Evolutionary conservation across 2,888 invertebrate species (phyloP).

Genomic region (Scaptomyza tumidula): DNA sequence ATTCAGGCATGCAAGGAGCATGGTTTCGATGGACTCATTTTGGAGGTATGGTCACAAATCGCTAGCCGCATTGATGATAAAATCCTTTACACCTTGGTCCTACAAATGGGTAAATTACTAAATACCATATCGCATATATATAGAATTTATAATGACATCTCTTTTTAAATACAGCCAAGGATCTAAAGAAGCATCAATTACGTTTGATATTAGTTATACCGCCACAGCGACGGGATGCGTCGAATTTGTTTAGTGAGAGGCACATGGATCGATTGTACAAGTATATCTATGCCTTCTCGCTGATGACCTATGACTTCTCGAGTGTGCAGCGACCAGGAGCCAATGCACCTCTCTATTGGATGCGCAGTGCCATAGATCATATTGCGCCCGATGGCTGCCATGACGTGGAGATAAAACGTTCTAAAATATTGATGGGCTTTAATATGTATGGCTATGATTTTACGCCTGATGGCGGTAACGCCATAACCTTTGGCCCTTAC

Average conservation of each 20-base stretch:
- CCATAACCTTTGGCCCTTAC: slow-evolving; percentile 92
- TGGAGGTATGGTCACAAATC: slow-evolving; percentile 96
- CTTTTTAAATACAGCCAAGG: slow-evolving; percentile 84
- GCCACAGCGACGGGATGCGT: slow-evolving; percentile 86
- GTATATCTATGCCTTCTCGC: slow-evolving; percentile 92
- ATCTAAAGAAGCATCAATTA: slow-evolving; percentile 86
- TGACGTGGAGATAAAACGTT: slow-evolving; percentile 86
- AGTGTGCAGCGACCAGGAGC: slow-evolving; percentile 92
- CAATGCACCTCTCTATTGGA: slow-evolving; percentile 95
- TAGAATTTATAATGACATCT: no score
- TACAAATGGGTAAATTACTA: slow-evolving; percentile 85
- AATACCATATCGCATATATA: neutral
- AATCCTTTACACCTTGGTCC: slow-evolving; percentile 87
- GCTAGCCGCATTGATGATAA: slow-evolving; percentile 87
- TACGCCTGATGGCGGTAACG: slow-evolving; percentile 91
- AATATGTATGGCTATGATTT: slow-evolving; percentile 98
- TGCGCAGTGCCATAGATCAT: slow-evolving; percentile 90
- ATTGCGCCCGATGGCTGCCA: slow-evolving; percentile 87
- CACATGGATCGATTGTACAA: slow-evolving; percentile 92
- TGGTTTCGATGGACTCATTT: slow-evolving; percentile 94
- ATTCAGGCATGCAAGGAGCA: slow-evolving; percentile 89
- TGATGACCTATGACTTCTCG: slow-evolving; percentile 99
- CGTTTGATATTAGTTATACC: slow-evolving; percentile 92
- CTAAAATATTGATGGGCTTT: slow-evolving; percentile 93
- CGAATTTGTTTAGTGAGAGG: slow-evolving; percentile 89